Base-by-base conservation (phyloP, 2,888 invertebrate species). In the Spatulosminthurus flaviceps region DNA sequence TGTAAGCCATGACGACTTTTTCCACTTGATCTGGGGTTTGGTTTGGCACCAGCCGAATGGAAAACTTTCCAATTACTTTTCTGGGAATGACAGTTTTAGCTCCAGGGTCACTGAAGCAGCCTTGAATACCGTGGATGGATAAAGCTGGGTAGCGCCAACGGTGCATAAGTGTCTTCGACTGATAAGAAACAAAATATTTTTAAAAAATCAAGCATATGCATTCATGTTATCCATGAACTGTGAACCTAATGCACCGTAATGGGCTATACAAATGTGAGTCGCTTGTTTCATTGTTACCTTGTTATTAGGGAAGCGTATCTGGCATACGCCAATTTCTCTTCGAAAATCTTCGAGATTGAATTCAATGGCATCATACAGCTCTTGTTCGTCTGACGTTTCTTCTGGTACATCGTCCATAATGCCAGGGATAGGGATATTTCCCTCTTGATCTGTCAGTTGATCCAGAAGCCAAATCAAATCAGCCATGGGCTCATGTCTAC, bases 51-150 rank as follows among this genome's bases (percentile, higher is more conserved):
- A 97, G 92, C 77, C 99, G 92, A 84, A 99, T 93, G 0, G 98
- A 98, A 89, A 99, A 99, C 88, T 99, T 99, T 28, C 98, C 98
- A 86, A 92, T 93, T 0, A 98, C 97, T 88, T 95, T 95, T 67
- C 93, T 91, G 0, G 96, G 96, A 86, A 96, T 98, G 28, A 98
- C 97, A 34, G 81, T 81, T 42, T 81, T 81, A 16, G 79, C 79
- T 19, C 80, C 80, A 5, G 80, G 80, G 26, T 80, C 80, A 51
- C 80, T 80, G 60, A 80, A 80, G 67, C 72, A 61, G 28, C 91
- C 97, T 89, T 98, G 96, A 86, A 98, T 95, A 61, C 97, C 98
- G 88, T 99, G 98, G 69, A 99, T 89, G 0, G 98, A 98, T 11
- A 99, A 90, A 77, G 94, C 93, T 5, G 98, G 98, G 87, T 92